A percentile compares a stretch with the other conserved stretches of the same genome.
These are phyloP conservation scores for Agrochola litura DNA, from an alignment of 2,888 invertebrate species.

Conservation along the genomic window DNA sequence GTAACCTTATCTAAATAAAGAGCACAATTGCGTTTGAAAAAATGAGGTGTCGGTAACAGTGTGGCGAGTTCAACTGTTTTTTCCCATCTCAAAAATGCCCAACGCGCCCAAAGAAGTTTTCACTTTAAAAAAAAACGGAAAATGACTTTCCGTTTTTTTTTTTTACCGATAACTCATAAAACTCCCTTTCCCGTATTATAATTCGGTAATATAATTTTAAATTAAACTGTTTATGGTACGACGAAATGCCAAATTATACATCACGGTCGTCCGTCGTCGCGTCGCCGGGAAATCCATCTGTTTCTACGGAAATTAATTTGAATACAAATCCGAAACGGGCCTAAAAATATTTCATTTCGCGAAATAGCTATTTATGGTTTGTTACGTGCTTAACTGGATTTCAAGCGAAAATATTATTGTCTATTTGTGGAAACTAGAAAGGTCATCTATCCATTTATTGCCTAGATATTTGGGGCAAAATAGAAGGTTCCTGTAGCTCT, in stretches of 20 bases:
- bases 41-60: too few relatives aligned
- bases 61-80: too few relatives aligned
- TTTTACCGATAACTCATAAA: too few relatives aligned
- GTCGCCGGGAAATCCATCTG: conserved; percentile 37
- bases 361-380: neutral
- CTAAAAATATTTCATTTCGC: conserved; percentile 15
- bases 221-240: conserved; percentile 35
- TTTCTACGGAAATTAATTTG: conserved; percentile 54
- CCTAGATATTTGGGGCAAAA: neutral
- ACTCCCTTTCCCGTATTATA: conserved; percentile 3
- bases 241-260: conserved; percentile 40
- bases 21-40: too few relatives aligned
- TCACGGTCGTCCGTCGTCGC: conserved; percentile 16
- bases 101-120: too few relatives aligned
- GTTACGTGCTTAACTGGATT: neutral
- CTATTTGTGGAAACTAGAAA: neutral
- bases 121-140: too few relatives aligned
- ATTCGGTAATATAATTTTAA: conserved; percentile 52
- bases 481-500: neutral
- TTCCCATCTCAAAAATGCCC: too few relatives aligned
- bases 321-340: conserved; percentile 26
- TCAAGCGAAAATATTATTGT: neutral
- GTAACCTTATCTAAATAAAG: too few relatives aligned
- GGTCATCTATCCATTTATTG: neutral
- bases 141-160: too few relatives aligned